These are phyloP conservation scores for Sander vitreus DNA, from an alignment of 2,113 vertebrate species.

Conservation along the genomic window DNA sequence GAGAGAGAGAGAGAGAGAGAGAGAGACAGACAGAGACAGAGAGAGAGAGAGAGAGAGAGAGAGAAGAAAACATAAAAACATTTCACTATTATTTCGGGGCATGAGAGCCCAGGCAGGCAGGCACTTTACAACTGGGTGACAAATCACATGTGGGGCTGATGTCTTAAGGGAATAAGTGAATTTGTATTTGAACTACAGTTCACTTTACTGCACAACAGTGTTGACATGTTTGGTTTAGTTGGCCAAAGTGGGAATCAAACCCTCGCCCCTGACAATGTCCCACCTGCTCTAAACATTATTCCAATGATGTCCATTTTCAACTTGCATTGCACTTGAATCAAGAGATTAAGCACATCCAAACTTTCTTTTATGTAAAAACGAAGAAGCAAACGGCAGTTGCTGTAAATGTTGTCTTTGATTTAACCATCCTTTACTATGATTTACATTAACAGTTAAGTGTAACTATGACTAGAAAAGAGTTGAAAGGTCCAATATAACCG, in stretches of 20 bases:
- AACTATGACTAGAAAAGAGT: not conserved
- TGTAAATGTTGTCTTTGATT: no score
- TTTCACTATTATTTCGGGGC: constrained; percentile 32
- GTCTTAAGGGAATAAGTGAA: constrained; percentile 46
- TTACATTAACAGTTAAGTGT: not conserved
- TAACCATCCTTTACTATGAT: not conserved
- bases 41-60: constrained; percentile 25
- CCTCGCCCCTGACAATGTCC: constrained; percentile 17
- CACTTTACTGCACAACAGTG: constrained; percentile 56
- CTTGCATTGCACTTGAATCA: not conserved
- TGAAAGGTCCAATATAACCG: not conserved
- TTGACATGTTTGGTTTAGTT: constrained; percentile 14
- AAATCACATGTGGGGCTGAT: constrained; percentile 23
- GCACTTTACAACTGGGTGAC: constrained; percentile 72
- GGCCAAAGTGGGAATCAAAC: constrained; percentile 24
- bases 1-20: not conserved
- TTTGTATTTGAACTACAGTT: constrained; percentile 30
- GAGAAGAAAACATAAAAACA: constrained; percentile 20
- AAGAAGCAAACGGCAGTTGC: no score
- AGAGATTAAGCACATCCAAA: not conserved
- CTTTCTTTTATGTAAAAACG: not conserved
- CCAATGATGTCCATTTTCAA: not conserved
- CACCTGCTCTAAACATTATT: not conserved
- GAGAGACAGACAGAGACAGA: not conserved
- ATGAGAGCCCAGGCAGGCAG: constrained; percentile 74